Evolutionary conservation across 1,140 invertebrate genomes (phyloP).

Genomic region (Drosophila nebulosa): DNA sequence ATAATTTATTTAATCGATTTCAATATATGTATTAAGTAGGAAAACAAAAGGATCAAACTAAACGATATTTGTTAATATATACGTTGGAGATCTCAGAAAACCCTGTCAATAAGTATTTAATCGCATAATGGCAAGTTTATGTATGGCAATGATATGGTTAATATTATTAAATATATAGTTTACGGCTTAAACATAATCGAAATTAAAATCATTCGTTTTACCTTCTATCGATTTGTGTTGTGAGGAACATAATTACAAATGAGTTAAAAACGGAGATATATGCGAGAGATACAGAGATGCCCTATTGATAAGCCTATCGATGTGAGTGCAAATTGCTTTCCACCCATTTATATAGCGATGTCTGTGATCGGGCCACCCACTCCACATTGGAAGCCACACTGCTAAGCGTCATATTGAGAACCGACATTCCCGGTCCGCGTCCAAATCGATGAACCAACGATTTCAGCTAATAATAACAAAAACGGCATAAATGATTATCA

Average conservation of each 20-base stretch:
- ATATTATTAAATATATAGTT: constrained; percentile 48
- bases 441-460: constrained; percentile 79
- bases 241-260: constrained; percentile 77
- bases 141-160: constrained; percentile 73
- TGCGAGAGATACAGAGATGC: not conserved
- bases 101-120: constrained; percentile 15
- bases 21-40: not conserved
- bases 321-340: constrained; percentile 74
- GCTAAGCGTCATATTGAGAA: constrained; percentile 79
- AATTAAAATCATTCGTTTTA: constrained; percentile 23
- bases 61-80: constrained; percentile 11
- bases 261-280: constrained; percentile 21
- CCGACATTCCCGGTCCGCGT: constrained; percentile 75
- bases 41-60: constrained; percentile 39
- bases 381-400: constrained; percentile 80
- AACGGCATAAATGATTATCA: not conserved
- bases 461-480: constrained; percentile 52
- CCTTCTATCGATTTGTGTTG: constrained; percentile 18
- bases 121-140: constrained; percentile 24
- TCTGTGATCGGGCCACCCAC: constrained; percentile 79
- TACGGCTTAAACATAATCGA: constrained; percentile 38
- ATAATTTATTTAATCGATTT: not conserved
- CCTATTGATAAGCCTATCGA: constrained; percentile 50
- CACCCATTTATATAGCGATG: constrained; percentile 79
- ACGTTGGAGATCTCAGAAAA: constrained; percentile 45